Conservation (phyloP, 2,888 invertebrate genomes). For the Caenorhabditis sp. region DNA sequence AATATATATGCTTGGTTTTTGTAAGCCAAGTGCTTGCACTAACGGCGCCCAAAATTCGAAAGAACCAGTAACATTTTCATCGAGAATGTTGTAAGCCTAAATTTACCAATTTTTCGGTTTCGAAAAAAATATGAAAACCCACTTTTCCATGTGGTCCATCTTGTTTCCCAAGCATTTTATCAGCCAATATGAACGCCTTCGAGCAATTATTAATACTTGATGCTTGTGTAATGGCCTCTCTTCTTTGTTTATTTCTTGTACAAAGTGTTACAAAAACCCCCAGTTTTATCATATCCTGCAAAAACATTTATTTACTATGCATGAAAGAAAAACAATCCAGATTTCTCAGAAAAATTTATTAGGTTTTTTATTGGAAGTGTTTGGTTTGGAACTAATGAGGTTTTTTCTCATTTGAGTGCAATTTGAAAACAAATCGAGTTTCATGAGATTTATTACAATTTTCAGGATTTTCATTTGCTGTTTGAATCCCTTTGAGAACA, state of each 20-base stretch:
- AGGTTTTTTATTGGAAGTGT: background rate
- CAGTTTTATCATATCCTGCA: constrained; percentile 13
- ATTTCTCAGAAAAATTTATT: no score
- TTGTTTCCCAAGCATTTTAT: constrained; percentile 9
- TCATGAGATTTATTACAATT: no score
- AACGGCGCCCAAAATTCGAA: constrained; percentile 30
- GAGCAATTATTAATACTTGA: constrained; percentile 18
- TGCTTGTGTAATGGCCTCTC: constrained; percentile 17
- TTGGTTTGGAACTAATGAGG: background rate
- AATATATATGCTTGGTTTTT: constrained; percentile 7
- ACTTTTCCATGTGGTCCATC: constrained; percentile 23
- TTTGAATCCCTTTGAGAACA: no score
- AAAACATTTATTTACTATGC: background rate
- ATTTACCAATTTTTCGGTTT: background rate
- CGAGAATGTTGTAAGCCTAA: constrained; percentile 29
- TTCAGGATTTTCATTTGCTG: background rate
- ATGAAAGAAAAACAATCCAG: no score
- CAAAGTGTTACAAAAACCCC: constrained; percentile 15
- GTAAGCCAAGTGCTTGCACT: constrained; percentile 10
- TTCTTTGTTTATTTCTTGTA: constrained; percentile 16
- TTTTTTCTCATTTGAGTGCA: no score
- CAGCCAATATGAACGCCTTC: constrained; percentile 15
- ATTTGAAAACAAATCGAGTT: no score
- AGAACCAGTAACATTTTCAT: constrained; percentile 7
- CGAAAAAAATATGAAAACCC: background rate